These are phyloP conservation scores for Nudaria mundana DNA, from an alignment of 2,888 invertebrate genomes.

Conservation along the genomic window DNA sequence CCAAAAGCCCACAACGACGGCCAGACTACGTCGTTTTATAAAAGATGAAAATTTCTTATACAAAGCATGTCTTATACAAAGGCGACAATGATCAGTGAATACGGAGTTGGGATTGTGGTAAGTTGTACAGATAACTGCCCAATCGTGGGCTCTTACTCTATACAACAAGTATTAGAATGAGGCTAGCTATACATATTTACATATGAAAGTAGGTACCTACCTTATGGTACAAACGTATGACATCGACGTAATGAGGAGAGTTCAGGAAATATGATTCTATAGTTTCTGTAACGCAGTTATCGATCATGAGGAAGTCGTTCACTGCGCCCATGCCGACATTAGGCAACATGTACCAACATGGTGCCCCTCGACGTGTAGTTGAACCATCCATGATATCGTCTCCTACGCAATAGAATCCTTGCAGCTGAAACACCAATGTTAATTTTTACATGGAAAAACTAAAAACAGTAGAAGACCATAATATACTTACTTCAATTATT, in stretches of 20 bases:
- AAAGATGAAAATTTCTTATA: no score
- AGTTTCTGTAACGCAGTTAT: conserved; percentile 86
- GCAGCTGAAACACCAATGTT: conserved; percentile 89
- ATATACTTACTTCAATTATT: no score
- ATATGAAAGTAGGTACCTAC: neutral
- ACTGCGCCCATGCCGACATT: conserved; percentile 87
- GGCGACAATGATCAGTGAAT: no score
- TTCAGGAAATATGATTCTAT: conserved; percentile 86
- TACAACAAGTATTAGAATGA: no score
- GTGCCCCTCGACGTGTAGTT: conserved; percentile 89
- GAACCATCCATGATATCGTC: conserved; percentile 97
- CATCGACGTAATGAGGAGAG: conserved; percentile 85
- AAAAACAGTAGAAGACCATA: neutral
- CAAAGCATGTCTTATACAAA: no score
- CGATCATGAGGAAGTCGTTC: conserved; percentile 92
- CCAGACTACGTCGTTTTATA: no score
- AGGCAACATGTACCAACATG: conserved; percentile 93
- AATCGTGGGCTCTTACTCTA: no score
- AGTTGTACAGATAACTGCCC: no score
- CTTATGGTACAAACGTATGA: conserved; percentile 83
- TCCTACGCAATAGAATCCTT: conserved; percentile 90
- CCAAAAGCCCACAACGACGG: no score
- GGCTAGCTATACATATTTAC: no score
- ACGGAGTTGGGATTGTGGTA: no score
- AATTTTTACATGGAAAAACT: no score